These are phyloP conservation scores for Leucophora obtusa DNA, from an alignment of 2,888 invertebrate species.

Conservation along the genomic window DNA sequence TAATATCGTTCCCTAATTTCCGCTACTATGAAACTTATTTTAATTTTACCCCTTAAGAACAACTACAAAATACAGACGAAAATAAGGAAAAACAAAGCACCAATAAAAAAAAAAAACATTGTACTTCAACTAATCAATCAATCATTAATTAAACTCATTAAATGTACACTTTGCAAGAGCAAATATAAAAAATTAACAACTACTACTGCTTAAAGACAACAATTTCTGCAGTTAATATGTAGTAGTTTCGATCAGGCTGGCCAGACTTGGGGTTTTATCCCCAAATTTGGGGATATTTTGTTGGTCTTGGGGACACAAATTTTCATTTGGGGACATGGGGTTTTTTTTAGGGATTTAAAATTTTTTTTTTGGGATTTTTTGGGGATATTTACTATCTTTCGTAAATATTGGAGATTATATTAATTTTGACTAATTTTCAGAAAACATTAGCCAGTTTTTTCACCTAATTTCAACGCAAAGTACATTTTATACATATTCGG, in stretches of 20 bases:
- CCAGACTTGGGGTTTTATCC: no score
- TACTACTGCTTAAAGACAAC: slow-evolving; percentile 22
- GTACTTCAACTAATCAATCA: slow-evolving; percentile 52
- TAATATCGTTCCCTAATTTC: not conserved
- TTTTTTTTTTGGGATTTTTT: no score
- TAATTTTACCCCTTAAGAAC: not conserved
- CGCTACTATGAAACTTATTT: not conserved
- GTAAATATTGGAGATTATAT: no score
- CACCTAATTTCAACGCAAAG: no score
- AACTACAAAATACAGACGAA: not conserved
- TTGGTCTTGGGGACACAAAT: no score
- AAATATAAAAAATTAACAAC: not conserved
- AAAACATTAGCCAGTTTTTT: no score
- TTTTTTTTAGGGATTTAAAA: no score
- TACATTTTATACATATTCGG: no score
- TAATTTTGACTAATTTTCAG: no score
- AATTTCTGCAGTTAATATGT: not conserved
- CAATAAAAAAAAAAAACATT: slow-evolving; percentile 6
- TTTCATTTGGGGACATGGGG: no score
- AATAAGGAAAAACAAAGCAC: not conserved
- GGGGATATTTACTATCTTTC: no score
- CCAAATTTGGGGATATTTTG: no score
- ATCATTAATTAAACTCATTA: slow-evolving; percentile 58
- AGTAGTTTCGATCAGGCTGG: not conserved
- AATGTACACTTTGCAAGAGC: slow-evolving; percentile 10